A percentile compares a stretch with the other conserved stretches of the same genome.
Evolutionary conservation across 2,113 vertebrate species (phyloP).

Genomic region (Tyto alba): DNA sequence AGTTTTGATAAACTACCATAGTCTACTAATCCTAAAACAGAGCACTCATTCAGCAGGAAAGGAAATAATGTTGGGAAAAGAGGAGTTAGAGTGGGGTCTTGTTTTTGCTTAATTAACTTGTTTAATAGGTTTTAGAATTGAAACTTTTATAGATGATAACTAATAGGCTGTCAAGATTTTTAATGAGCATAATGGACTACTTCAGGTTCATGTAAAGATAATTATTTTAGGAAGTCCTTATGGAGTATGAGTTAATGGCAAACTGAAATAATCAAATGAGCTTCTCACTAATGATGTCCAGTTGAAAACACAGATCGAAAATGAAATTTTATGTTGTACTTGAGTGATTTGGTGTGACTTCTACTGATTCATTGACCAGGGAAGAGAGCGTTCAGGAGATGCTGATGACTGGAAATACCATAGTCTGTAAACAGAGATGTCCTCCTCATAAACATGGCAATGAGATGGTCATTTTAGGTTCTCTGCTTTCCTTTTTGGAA

Average conservation of each 20-base stretch:
- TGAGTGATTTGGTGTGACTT: neutral
- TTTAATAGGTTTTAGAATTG: constrained; percentile 1
- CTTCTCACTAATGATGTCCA: neutral
- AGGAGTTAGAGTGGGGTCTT: neutral
- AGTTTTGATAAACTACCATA: constrained; percentile 22
- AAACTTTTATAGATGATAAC: neutral
- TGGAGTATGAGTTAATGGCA: neutral
- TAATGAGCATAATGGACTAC: neutral
- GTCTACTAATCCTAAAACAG: constrained; percentile 6
- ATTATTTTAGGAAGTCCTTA: neutral
- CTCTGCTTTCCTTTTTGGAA: neutral
- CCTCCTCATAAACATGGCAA: neutral
- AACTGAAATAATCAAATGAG: neutral
- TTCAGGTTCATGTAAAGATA: neutral
- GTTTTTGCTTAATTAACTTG: constrained; percentile 24
- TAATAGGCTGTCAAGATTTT: neutral
- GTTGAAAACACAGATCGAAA: neutral
- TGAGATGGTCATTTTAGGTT: neutral
- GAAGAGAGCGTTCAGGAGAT: neutral
- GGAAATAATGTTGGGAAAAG: neutral
- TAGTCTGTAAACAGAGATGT: neutral
- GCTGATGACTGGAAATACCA: neutral
- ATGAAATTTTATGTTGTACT: neutral
- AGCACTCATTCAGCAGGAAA: neutral
- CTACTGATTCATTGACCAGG: neutral